Evolutionary conservation across 35 echinoderm and acorn worm species (phyloP).

Genomic region (Eucidaris tribuloides): DNA sequence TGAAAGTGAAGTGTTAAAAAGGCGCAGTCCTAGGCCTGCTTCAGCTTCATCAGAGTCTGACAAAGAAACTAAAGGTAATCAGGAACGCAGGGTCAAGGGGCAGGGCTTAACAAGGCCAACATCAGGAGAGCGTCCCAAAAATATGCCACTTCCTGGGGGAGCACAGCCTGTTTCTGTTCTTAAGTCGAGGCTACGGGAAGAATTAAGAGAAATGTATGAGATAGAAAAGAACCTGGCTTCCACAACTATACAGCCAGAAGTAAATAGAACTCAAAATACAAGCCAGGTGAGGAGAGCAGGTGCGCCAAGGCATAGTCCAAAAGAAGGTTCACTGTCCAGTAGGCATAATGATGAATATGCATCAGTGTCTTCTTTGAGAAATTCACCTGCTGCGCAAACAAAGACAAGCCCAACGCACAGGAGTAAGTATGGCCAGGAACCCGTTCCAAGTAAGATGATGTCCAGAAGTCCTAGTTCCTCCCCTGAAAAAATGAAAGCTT

Average conservation of each 20-base stretch:
- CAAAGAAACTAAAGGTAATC: not conserved
- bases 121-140: not conserved
- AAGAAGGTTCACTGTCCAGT: slow-evolving; percentile 29
- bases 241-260: slow-evolving; percentile 36
- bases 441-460: not conserved
- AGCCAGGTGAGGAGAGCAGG: not conserved
- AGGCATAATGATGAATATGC: slow-evolving; percentile 62
- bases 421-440: not conserved
- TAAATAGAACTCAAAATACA: slow-evolving; percentile 52
- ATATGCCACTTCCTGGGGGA: slow-evolving; percentile 54
- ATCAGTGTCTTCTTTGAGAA: slow-evolving; percentile 42
- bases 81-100: not conserved
- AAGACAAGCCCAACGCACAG: slow-evolving; percentile 17
- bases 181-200: slow-evolving; percentile 62
- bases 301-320: not conserved
- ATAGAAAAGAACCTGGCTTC: slow-evolving; percentile 85
- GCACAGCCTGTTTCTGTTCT: slow-evolving; percentile 74
- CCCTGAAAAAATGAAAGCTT: slow-evolving; percentile 9
- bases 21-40: slow-evolving; percentile 1
- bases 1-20: not conserved
- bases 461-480: slow-evolving; percentile 28
- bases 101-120: not conserved
- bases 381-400: slow-evolving; percentile 22
- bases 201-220: slow-evolving; percentile 63
- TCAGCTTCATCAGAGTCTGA: not conserved